These are phyloP conservation scores for Gadopsis marmoratus DNA, from an alignment of 2,797 vertebrate species.

Conservation along the genomic window DNA sequence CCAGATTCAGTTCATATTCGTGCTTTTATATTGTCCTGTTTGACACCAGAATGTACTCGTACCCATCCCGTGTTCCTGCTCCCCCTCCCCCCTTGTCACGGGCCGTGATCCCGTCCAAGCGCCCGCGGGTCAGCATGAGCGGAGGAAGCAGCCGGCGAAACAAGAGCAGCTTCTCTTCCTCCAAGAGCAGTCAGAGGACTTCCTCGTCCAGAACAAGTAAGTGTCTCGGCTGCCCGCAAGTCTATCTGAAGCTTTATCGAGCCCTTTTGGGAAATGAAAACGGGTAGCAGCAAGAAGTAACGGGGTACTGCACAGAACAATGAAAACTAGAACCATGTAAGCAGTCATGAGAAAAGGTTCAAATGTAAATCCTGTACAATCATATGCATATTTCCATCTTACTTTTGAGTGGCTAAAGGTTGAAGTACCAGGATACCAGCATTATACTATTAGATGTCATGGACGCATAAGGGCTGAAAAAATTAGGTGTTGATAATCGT, in stretches of 20 bases:
- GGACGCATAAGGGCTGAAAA: neutral
- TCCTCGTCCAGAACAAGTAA: conserved; percentile 89
- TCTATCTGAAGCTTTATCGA: neutral
- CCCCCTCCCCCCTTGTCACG: conserved; percentile 91
- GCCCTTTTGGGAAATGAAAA: neutral
- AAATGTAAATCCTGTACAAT: neutral
- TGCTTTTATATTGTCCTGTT: neutral
- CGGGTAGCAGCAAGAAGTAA: neutral
- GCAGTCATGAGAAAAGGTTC: too few relatives aligned
- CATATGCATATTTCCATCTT: neutral
- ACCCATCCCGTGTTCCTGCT: conserved; percentile 90
- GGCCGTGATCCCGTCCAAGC: conserved; percentile 92
- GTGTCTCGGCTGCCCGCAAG: neutral
- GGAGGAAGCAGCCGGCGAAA: conserved; percentile 87
- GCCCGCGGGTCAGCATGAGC: conserved; percentile 91
- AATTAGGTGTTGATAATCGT: neutral
- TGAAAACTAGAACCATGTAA: neutral
- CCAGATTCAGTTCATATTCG: neutral
- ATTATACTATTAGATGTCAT: neutral
- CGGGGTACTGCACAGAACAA: neutral
- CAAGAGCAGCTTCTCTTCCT: conserved; percentile 92
- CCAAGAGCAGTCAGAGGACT: conserved; percentile 90
- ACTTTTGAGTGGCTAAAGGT: neutral
- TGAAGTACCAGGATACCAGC: neutral
- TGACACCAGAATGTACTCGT: conserved; percentile 89